Base-by-base conservation (phyloP, 2,888 invertebrate genomes). In the Protodeltote pygarga region DNA sequence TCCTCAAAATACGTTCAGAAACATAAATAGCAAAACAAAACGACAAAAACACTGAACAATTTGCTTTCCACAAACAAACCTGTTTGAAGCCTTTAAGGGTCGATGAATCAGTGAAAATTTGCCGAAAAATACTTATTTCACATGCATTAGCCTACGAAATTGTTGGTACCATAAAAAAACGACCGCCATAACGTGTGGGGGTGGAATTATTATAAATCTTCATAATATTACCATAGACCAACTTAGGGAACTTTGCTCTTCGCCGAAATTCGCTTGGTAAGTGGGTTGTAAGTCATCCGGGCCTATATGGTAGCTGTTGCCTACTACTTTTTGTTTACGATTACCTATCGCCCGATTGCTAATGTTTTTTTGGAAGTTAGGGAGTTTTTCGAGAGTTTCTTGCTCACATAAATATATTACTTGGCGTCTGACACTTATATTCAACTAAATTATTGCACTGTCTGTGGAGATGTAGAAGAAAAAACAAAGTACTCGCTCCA, bases 121-220 rank as follows among this genome's bases (percentile, higher is more conserved):
- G 65, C 63, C 60, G 58, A 65, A 58, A 73, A 73, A 73, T 64
- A 78, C 75, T 76, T 80, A 80, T 80, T 73, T 71, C 58, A 44
- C 73, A 70, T 71, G 73, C 81, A 84, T 85, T 84, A 82, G 79
- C 73, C 74, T 70, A 73, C 77, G 77, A 83, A 86, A 86, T 85
- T 83, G 83, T 86, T 81, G 59, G 77, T 71, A 68, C 73, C 80
- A 79, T 82, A 84, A 87, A 87, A 85, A 85, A 79, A 73, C 71
- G 73, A 76, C 81, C 79, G 79, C 80, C 78, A 81, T 86, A 84
- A 83, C 77, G 79, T 71, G 75, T 69, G 75, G 72, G 79, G 78
- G 75, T 66, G 79, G 82, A 89, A 89, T 90, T 87, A 91, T 89
- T 91, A 89, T 91, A 91, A 90, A 92, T 92, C 91, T 89, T 85